Conservation (phyloP, 2,797 vertebrate genomes). For the Acanthurus leucopareius region DNA sequence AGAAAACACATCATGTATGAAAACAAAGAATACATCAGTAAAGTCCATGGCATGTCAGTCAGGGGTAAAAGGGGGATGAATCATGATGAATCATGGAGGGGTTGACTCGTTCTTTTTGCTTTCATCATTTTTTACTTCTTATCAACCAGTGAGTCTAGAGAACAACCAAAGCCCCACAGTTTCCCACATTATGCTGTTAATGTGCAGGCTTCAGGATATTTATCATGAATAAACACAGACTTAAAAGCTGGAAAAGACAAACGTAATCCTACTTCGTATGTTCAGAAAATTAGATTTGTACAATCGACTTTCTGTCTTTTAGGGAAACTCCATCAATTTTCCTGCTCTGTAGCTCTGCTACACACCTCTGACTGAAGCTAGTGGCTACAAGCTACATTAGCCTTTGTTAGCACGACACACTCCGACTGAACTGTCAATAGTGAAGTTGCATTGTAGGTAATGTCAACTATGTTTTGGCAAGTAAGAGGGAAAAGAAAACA, state of each 20-base stretch:
- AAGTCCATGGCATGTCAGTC: neutral
- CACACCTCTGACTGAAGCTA: neutral
- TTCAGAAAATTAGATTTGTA: neutral
- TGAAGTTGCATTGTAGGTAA: neutral
- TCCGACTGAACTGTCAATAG: neutral
- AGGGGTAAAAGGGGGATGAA: slow-evolving; percentile 11
- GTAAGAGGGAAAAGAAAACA: neutral
- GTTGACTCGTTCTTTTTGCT: neutral
- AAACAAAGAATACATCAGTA: slow-evolving; percentile 32
- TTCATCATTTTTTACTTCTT: neutral
- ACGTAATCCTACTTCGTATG: neutral
- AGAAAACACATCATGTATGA: slow-evolving; percentile 64
- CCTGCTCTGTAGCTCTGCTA: neutral
- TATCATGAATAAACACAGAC: neutral
- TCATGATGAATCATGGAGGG: slow-evolving; percentile 4
- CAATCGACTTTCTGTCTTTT: neutral
- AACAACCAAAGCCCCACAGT: neutral
- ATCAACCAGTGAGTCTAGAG: neutral
- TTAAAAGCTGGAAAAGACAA: neutral
- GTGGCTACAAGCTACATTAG: neutral
- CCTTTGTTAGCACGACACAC: neutral
- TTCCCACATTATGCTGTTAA: neutral
- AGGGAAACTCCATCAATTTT: neutral
- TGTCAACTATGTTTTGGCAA: neutral
- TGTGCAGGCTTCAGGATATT: neutral